Evolutionary conservation across 1,140 invertebrate species (phyloP).

Genomic region (Pristionchus pacificus): DNA sequence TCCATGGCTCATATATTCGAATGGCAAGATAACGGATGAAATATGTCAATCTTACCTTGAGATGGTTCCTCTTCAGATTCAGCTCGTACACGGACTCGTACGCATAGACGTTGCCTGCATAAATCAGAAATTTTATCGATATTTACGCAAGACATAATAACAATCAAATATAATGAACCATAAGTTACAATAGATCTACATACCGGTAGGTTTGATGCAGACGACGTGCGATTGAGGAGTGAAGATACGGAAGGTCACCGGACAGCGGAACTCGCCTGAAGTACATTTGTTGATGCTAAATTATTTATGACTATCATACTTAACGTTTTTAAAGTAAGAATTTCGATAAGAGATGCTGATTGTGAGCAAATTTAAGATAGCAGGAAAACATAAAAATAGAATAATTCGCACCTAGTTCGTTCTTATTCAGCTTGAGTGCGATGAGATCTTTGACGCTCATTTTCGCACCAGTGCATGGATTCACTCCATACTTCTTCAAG

Average conservation of each 20-base stretch:
- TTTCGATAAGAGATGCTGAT: no score
- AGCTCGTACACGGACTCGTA: conserved; percentile 90
- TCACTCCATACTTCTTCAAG: conserved; percentile 84
- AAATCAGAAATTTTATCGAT: neutral
- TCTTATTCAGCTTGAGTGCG: conserved; percentile 84
- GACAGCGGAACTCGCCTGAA: conserved; percentile 77
- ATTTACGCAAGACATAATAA: neutral
- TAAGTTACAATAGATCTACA: neutral
- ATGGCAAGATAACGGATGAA: no score
- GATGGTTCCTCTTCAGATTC: conserved; percentile 88
- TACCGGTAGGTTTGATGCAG: conserved; percentile 78
- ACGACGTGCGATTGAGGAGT: conserved; percentile 94
- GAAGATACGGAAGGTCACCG: conserved; percentile 87
- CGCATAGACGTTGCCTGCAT: conserved; percentile 77
- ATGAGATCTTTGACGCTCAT: conserved; percentile 78
- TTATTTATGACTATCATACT: no score
- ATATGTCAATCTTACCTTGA: no score
- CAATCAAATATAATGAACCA: neutral
- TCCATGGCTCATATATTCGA: no score
- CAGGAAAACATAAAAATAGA: no score
- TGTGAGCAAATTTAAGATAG: no score
- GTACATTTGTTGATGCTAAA: no score
- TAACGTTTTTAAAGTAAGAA: no score
- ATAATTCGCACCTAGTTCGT: conserved; percentile 70
- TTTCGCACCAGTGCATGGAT: conserved; percentile 87